These are phyloP conservation scores for Anisognathus igniventris DNA, from an alignment of 2,797 vertebrate species.

Conservation along the genomic window DNA sequence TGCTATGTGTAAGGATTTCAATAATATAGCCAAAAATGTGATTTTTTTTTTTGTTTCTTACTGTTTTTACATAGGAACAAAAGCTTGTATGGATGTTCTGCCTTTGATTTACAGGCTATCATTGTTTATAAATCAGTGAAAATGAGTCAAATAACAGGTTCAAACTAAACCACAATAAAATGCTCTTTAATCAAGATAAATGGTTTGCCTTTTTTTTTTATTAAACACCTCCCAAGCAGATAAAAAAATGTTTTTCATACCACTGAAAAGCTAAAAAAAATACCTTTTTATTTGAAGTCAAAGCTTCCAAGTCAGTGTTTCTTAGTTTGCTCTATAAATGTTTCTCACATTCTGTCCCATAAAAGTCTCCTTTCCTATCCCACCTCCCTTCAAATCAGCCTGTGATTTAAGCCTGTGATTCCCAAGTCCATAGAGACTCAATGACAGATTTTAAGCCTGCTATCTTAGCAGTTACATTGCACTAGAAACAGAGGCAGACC, in stretches of 20 bases:
- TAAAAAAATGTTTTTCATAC: not conserved
- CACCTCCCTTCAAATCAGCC: not conserved
- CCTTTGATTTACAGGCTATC: not conserved
- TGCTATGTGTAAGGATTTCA: not conserved
- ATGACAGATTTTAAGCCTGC: not conserved
- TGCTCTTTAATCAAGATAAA: not conserved
- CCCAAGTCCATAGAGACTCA: not conserved
- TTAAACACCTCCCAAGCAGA: not conserved
- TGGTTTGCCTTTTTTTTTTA: rapidly evolving
- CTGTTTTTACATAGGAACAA: not conserved
- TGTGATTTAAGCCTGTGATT: not conserved
- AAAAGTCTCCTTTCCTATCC: not conserved
- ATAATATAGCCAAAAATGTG: not conserved
- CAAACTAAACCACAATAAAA: not conserved
- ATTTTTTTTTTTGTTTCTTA: not conserved
- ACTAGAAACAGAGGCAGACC: not conserved
- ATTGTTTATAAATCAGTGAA: not conserved
- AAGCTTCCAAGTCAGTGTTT: not conserved
- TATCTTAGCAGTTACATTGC: not conserved
- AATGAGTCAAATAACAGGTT: not conserved
- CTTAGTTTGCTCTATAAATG: not conserved
- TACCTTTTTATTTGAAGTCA: not conserved
- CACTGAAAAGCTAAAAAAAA: not conserved
- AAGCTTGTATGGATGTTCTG: not conserved
- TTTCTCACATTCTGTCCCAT: not conserved